Evolutionary conservation across 2,797 vertebrate species (phyloP).

Genomic region (Sebastes oblongus): DNA sequence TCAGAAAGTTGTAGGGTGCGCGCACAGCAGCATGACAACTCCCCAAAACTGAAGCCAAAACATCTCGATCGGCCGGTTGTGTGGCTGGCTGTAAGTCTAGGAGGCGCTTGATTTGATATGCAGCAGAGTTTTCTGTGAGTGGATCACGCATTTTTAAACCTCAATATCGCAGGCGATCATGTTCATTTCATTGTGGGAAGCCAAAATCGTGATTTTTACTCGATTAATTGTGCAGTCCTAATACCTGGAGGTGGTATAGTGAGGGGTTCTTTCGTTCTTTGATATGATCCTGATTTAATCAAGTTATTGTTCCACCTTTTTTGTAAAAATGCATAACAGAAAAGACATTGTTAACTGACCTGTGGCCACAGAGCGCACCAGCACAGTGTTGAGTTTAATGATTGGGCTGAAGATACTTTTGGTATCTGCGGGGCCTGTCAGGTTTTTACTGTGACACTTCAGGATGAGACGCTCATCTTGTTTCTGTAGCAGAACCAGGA

Average conservation of each 20-base stretch:
- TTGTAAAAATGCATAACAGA: not conserved
- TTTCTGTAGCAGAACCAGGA: slow-evolving; percentile 95
- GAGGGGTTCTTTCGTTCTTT: not conserved
- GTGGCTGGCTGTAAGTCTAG: too few relatives aligned
- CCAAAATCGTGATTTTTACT: rapidly evolving
- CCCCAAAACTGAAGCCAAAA: too few relatives aligned
- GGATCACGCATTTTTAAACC: too few relatives aligned
- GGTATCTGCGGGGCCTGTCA: slow-evolving; percentile 89
- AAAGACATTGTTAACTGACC: slow-evolving; percentile 71
- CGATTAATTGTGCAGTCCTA: too few relatives aligned
- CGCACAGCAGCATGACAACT: too few relatives aligned
- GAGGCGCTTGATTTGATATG: too few relatives aligned
- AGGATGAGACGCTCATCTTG: slow-evolving; percentile 96
- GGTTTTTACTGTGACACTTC: slow-evolving; percentile 95
- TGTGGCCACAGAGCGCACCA: slow-evolving; percentile 97
- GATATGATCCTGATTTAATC: not conserved
- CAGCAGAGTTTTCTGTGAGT: too few relatives aligned
- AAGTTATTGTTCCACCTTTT: not conserved
- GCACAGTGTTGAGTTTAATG: slow-evolving; percentile 93
- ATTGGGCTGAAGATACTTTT: slow-evolving; percentile 97
- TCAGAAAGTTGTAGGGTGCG: too few relatives aligned
- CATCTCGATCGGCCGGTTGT: too few relatives aligned
- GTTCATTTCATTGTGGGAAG: too few relatives aligned
- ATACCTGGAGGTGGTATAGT: not conserved
- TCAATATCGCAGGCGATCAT: too few relatives aligned